These are phyloP conservation scores for Chamaetylas fuelleborni DNA, from an alignment of 2,113 vertebrate species.

Conservation along the genomic window DNA sequence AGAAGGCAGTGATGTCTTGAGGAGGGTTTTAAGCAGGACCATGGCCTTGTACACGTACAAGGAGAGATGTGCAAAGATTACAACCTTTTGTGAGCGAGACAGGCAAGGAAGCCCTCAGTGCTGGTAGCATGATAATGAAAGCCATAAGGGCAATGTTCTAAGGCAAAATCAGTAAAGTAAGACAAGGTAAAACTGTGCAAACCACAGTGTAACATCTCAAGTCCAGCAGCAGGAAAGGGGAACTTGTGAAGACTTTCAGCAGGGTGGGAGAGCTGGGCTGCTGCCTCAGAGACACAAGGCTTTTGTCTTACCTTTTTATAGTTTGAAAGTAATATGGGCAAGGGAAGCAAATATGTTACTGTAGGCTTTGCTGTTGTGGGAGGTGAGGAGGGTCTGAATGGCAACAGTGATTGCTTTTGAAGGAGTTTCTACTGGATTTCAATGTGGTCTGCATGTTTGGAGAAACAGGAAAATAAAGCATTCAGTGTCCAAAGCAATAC, in stretches of 20 bases:
- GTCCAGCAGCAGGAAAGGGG: not conserved
- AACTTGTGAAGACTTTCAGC: not conserved
- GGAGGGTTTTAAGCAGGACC: not conserved
- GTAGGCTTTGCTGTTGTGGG: not conserved
- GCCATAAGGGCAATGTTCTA: not conserved
- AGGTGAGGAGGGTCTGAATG: not conserved
- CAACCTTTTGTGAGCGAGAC: not conserved
- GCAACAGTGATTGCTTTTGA: fast-evolving
- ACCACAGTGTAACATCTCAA: not conserved
- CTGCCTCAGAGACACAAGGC: not conserved
- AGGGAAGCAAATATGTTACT: not conserved
- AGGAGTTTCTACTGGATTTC: not conserved
- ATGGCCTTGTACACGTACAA: not conserved
- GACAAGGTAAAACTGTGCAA: not conserved
- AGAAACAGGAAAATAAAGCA: not conserved
- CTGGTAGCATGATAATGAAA: not conserved
- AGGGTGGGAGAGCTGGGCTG: not conserved
- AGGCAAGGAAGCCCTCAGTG: not conserved
- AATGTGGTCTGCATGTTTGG: not conserved
- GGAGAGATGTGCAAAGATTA: not conserved
- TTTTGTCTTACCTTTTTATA: not conserved
- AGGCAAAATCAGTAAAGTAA: not conserved
- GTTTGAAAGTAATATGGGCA: not conserved
- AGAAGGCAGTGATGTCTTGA: not conserved
- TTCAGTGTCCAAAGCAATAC: not conserved